Conservation (phyloP, 2,113 vertebrate genomes). For the Corynorhinus townsendii region DNA sequence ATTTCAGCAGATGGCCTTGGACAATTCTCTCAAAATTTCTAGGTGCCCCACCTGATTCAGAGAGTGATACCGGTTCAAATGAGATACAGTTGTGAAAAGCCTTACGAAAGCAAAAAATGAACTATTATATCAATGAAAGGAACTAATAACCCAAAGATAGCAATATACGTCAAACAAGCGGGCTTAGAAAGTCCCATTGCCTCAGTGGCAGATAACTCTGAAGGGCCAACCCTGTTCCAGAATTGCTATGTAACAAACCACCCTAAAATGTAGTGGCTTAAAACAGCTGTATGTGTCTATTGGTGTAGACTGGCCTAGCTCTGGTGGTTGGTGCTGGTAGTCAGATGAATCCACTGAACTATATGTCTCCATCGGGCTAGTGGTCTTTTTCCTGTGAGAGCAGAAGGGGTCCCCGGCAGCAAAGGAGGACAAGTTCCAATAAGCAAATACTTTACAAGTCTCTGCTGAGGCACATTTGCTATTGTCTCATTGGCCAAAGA, state of each 20-base stretch:
- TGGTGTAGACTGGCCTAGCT: background rate
- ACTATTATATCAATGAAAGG: background rate
- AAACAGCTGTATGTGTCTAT: background rate
- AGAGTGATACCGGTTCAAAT: background rate
- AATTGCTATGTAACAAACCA: background rate
- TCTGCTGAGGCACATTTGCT: background rate
- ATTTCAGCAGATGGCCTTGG: background rate
- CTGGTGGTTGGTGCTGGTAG: background rate
- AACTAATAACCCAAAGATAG: background rate
- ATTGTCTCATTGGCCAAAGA: background rate
- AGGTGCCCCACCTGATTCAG: background rate
- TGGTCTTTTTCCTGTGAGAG: background rate
- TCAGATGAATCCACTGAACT: background rate
- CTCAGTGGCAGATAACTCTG: background rate
- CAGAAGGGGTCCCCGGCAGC: background rate
- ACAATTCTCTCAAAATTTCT: background rate
- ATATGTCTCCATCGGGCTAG: background rate
- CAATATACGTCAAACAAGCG: background rate
- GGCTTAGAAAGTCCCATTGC: background rate
- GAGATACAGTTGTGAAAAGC: background rate
- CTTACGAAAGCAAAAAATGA: background rate
- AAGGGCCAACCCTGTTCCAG: background rate
- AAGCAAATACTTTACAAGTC: background rate
- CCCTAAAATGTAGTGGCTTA: background rate
- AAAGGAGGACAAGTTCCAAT: background rate